Percentiles rank a stretch among this genome's conserved stretches.
phyloP scores from a whole-genome alignment of 2,888 invertebrate species.

The Scaptomyza reducta region DNA sequence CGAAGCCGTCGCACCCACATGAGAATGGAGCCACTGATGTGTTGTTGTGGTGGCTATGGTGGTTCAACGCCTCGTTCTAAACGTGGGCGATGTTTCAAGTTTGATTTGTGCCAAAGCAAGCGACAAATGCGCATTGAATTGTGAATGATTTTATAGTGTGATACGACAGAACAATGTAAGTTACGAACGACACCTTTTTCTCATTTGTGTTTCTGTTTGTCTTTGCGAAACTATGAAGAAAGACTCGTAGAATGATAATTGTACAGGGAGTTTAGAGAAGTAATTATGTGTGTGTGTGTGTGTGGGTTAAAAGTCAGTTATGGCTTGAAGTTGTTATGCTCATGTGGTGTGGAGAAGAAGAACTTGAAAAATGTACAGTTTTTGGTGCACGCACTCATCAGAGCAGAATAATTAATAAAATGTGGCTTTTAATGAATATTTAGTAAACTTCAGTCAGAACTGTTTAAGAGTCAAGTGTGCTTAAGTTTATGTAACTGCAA shows the following conservation, averaged over 20 bases:
- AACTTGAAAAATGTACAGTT: constrained; percentile 4
- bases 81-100: constrained; percentile 73
- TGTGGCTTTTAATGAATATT: constrained; percentile 1
- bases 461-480: neutral
- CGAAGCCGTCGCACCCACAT: constrained; percentile 51
- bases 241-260: neutral
- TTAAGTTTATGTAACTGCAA: neutral
- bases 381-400: constrained; percentile 7
- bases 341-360: neutral
- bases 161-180: constrained; percentile 25
- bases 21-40: constrained; percentile 16
- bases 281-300: constrained; percentile 10
- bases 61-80: constrained; percentile 77
- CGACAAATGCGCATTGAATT: constrained; percentile 69
- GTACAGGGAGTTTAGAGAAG: constrained; percentile 4
- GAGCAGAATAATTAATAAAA: constrained; percentile 15
- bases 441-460: neutral
- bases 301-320: constrained; percentile 44
- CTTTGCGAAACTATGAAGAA: constrained; percentile 7
- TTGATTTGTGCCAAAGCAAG: constrained; percentile 68
- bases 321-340: constrained; percentile 7
- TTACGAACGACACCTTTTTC: constrained; percentile 34
- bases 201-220: neutral
- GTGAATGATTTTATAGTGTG: constrained; percentile 57
- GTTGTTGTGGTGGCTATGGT: constrained; percentile 24